Conservation (phyloP, 2,888 invertebrate genomes). For the Monoplex corrugatus region DNA sequence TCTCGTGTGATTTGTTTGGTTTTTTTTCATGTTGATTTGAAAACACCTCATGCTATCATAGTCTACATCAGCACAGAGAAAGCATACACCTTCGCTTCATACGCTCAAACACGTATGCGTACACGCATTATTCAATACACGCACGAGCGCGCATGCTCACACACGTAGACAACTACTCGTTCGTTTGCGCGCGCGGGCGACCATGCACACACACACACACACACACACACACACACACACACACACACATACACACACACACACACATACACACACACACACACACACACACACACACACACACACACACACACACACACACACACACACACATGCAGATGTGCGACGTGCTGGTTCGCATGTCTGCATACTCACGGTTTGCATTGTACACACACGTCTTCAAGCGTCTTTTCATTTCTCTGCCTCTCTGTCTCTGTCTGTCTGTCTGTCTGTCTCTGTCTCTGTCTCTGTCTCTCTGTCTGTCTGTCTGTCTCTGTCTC, state of each 20-base stretch:
- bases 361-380: too few species aligned
- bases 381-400: too few species aligned
- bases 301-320: too few species aligned
- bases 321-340: too few species aligned
- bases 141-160: not conserved
- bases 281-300: too few species aligned
- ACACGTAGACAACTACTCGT: not conserved
- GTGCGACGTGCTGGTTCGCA: too few species aligned
- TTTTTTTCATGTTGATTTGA: not conserved
- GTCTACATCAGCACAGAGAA: not conserved
- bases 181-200: not conserved
- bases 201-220: not conserved
- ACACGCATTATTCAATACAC: not conserved
- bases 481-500: too few species aligned
- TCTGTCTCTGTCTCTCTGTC: too few species aligned
- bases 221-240: not conserved
- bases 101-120: not conserved
- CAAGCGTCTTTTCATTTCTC: too few species aligned
- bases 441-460: too few species aligned
- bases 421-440: too few species aligned
- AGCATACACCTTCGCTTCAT: not conserved
- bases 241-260: not conserved
- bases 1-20: not conserved
- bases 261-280: too few species aligned
- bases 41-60: conserved; percentile 1